phyloP scores from a whole-genome alignment of 2,113 vertebrate species.

The Microcebus lehilahytsara region DNA sequence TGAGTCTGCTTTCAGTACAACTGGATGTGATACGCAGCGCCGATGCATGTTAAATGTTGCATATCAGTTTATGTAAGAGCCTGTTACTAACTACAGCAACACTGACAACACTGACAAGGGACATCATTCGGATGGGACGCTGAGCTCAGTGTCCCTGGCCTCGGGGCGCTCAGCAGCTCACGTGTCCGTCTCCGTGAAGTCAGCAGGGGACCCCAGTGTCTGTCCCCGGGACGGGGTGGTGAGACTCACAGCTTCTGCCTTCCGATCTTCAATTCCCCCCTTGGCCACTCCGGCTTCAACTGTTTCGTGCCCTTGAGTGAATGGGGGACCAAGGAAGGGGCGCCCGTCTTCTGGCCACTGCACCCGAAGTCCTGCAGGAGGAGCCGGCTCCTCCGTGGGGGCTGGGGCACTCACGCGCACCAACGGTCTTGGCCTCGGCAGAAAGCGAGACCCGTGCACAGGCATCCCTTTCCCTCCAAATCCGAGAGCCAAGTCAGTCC shows the following conservation, averaged over 20 bases:
- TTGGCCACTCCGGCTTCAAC: neutral
- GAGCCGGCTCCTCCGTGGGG: neutral
- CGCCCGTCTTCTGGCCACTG: neutral
- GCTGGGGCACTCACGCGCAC: neutral
- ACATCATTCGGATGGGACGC: slow-evolving; percentile 44
- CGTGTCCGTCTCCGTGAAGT: neutral
- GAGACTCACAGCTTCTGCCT: neutral
- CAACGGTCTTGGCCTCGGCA: neutral
- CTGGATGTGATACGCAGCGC: neutral
- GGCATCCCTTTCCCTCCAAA: neutral
- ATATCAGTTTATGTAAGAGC: neutral
- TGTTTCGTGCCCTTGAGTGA: neutral
- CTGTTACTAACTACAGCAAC: slow-evolving; percentile 33
- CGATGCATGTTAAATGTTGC: neutral
- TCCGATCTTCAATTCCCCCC: neutral
- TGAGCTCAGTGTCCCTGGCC: neutral
- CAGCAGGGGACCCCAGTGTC: neutral
- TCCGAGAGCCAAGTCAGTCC: neutral
- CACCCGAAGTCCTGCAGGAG: neutral
- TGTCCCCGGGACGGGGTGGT: neutral
- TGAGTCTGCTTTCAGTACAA: neutral
- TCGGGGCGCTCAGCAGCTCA: neutral
- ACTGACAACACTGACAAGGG: slow-evolving; percentile 54
- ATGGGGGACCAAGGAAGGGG: neutral
- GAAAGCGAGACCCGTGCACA: accelerated